These are phyloP conservation scores for Fopius arisanus DNA, from an alignment of 1,140 invertebrate species.

Conservation along the genomic window DNA sequence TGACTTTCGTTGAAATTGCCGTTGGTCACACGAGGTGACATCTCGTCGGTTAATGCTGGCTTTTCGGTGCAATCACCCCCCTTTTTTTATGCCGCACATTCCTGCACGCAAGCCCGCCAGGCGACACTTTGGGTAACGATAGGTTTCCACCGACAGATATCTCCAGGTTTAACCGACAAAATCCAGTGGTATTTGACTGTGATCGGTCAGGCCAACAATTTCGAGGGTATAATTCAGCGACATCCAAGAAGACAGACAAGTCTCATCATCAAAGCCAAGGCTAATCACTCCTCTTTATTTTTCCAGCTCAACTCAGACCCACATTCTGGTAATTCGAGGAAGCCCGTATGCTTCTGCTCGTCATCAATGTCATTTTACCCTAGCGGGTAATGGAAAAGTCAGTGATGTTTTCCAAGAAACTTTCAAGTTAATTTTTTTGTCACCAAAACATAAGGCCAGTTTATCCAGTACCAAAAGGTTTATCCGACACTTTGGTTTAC, in stretches of 20 bases:
- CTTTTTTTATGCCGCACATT: constrained; percentile 51
- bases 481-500: background rate
- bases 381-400: background rate
- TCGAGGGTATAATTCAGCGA: background rate
- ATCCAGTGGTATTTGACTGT: background rate
- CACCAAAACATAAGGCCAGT: constrained; percentile 18
- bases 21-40: constrained; percentile 53
- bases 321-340: constrained; percentile 12
- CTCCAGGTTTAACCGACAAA: constrained; percentile 16
- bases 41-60: constrained; percentile 48
- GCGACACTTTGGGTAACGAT: constrained; percentile 63
- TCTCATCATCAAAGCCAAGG: constrained; percentile 22
- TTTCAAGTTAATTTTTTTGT: constrained; percentile 20
- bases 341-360: constrained; percentile 24
- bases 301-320: background rate
- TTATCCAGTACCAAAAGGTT: background rate
- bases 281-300: constrained; percentile 29
- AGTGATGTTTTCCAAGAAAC: constrained; percentile 7
- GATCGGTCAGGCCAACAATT: background rate
- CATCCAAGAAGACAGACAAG: background rate
- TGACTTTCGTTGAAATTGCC: constrained; percentile 57
- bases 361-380: constrained; percentile 19
- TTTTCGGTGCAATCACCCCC: constrained; percentile 10
- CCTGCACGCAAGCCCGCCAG: constrained; percentile 61
- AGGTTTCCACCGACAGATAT: constrained; percentile 39